phyloP scores from a whole-genome alignment of 2,797 vertebrate genomes.

The Graptemys geographica region DNA sequence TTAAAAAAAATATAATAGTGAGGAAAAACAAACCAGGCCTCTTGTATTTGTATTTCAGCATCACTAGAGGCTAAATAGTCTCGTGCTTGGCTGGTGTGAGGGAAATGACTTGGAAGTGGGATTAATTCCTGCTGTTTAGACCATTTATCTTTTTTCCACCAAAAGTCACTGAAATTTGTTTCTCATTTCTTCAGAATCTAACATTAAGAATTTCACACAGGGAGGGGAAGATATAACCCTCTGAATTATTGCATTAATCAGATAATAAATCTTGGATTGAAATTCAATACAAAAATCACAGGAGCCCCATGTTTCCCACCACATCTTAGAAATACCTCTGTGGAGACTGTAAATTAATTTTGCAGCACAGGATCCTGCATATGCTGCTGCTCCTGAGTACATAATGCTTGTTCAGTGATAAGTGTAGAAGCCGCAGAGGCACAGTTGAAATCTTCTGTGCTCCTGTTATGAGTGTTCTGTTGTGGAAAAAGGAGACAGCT shows the following conservation, averaged over 20 bases:
- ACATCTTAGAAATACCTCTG: not conserved
- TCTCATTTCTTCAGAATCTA: constrained; percentile 2
- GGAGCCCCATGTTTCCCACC: not conserved
- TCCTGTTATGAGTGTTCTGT: not conserved
- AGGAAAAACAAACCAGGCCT: not conserved
- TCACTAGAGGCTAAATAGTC: not conserved
- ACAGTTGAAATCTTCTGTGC: constrained; percentile 25
- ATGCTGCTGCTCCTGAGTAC: not conserved
- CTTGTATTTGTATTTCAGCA: not conserved
- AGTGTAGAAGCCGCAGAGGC: constrained; percentile 7
- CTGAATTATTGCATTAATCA: not conserved
- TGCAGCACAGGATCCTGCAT: constrained; percentile 1
- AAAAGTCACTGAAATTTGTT: not conserved
- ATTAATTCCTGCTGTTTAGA: not conserved
- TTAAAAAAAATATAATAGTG: not conserved
- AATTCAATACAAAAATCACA: not conserved
- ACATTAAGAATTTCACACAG: not conserved
- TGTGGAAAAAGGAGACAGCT: constrained; percentile 30
- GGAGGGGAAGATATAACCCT: not conserved
- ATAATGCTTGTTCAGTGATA: not conserved
- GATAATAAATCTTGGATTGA: not conserved
- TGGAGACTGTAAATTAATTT: not conserved
- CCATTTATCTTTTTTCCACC: not conserved
- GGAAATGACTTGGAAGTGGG: not conserved
- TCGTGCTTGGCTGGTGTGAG: not conserved